Evolutionary conservation across 2,797 vertebrate species (phyloP), one percentile per base, ranked within the genome.

Genomic region (Xenopus petersii): DNA sequence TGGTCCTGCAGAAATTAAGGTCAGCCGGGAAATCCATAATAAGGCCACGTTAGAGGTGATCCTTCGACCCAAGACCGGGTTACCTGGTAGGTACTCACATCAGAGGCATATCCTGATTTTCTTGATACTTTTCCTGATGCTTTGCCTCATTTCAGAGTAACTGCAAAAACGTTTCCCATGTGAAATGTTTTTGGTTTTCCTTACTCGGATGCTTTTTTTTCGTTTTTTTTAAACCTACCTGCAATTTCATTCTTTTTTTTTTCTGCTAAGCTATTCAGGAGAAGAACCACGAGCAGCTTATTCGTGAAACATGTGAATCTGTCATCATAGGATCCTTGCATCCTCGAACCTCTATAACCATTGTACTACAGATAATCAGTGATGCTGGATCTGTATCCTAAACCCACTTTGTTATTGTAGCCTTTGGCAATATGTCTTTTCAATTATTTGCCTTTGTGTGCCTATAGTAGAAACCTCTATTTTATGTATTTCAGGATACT

Each of bases 341-440:
- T 73, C 95, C 95, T n/a, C 94, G 94, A 0, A 94, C 95, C 3
- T 95, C 95, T 16, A 91, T 98, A 81, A 94, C 93, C 0, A 83
- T 96, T 9, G 71, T 96, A 12, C 91, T 98, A 5, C 95, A 98
- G 83, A 86, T 94, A 24, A 12, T 97, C 54, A 94, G 95, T 0
- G 91, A 96, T 1, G 92, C 93, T 0, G 95, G 95, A 15, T 94
- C 95, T 0, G 95, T 98, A 98, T 97, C 95, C 94, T 94, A 63
- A 51, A 51, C 11, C 49, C 11, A 51, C 49, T 51, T 51, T 51
- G 36, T 6, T 42, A 42, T 42, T 42, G 5, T 42, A 42, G 36
- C 36, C 5, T 42, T 42, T 42, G 36, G 8, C 36, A 42, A 42
- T 42, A 42, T 42, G 36, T 42, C 5, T 42, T 42, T 42, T 42